A percentile compares a stretch with the other conserved stretches of the same genome.
phyloP scores from a whole-genome alignment of 2,888 invertebrate species.

The Lycophotia porphyrea region DNA sequence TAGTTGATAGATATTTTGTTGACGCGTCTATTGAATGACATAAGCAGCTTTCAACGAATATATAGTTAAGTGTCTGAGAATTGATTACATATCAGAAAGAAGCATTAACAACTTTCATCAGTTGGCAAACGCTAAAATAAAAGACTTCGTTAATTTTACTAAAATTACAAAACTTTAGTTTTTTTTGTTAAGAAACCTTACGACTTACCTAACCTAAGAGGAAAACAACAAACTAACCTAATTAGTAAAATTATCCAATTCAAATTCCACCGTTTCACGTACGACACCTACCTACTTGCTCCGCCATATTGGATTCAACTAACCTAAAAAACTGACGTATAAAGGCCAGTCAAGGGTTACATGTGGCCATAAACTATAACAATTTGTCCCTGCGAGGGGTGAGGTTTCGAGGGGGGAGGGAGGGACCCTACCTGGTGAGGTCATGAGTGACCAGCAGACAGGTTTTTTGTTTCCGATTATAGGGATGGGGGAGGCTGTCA shows the following conservation, averaged over 20 bases:
- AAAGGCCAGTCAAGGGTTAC: constrained; percentile 59
- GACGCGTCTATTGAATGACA: neutral
- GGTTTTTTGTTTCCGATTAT: constrained; percentile 80
- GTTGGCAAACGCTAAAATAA: neutral
- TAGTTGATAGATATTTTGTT: too few relatives aligned
- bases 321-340: constrained; percentile 32
- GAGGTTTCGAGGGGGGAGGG: constrained; percentile 35
- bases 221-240: neutral
- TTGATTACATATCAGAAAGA: neutral
- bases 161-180: neutral
- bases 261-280: constrained; percentile 22
- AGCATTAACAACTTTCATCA: neutral
- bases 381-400: constrained; percentile 69
- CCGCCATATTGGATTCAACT: constrained; percentile 23
- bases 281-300: neutral
- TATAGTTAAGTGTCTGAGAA: neutral
- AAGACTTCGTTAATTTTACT: neutral
- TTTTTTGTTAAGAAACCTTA: neutral
- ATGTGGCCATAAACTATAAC: constrained; percentile 69
- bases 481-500: constrained; percentile 71
- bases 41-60: neutral
- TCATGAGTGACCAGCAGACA: constrained; percentile 82
- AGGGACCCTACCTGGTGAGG: constrained; percentile 79
- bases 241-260: constrained; percentile 32
- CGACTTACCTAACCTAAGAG: neutral